Conservation (phyloP, 2,888 invertebrate genomes). For the Epinotia bilunana region DNA sequence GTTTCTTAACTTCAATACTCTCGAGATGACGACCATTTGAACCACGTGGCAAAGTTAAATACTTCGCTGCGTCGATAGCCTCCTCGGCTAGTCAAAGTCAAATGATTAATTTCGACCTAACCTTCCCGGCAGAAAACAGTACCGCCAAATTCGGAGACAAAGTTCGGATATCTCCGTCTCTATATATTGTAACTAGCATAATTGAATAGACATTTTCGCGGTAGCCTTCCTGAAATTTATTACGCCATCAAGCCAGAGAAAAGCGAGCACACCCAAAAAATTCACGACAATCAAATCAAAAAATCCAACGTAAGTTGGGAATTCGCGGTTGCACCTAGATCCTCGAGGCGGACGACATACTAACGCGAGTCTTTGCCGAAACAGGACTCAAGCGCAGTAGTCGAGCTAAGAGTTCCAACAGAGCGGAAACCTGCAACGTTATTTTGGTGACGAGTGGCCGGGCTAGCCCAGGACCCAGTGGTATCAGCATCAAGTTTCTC, state of each 20-base stretch:
- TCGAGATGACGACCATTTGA: background rate
- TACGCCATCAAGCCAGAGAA: background rate
- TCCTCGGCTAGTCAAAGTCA: background rate
- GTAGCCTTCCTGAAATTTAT: background rate
- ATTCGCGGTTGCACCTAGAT: background rate
- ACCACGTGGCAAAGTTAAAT: background rate
- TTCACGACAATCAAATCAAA: background rate
- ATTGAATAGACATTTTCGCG: background rate
- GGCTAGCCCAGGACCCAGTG: background rate
- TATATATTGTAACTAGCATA: background rate
- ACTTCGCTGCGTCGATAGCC: background rate
- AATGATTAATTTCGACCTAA: background rate
- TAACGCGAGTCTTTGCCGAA: background rate
- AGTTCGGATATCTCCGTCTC: background rate
- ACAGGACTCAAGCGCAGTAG: background rate
- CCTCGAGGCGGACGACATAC: background rate
- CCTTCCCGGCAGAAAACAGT: background rate
- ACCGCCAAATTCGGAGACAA: background rate
- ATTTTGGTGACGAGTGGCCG: background rate
- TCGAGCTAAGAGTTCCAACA: background rate
- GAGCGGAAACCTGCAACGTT: conserved; percentile 10
- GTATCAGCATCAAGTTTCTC: background rate
- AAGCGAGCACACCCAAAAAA: background rate
- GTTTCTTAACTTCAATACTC: background rate
- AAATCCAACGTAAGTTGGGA: background rate